phyloP scores from a whole-genome alignment of 2,113 vertebrate genomes.

The Lepidothrix coronata region DNA sequence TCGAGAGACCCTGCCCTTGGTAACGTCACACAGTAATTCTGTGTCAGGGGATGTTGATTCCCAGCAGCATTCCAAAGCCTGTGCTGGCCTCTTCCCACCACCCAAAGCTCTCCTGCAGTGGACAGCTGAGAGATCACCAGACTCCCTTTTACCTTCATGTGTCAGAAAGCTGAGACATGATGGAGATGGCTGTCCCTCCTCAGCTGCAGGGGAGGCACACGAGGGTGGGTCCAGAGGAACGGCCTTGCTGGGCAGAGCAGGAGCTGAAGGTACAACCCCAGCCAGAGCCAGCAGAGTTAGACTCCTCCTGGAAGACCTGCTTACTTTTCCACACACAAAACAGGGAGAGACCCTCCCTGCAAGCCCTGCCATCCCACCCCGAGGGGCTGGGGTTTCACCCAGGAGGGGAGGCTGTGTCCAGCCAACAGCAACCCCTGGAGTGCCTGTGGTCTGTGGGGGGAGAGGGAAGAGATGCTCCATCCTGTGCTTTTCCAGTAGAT shows the following conservation, averaged over 20 bases:
- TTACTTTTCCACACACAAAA: background rate
- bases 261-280: background rate
- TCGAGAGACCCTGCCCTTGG: background rate
- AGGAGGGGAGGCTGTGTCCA: background rate
- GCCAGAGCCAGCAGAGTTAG: background rate
- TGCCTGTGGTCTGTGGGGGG: rapidly evolving
- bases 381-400: background rate
- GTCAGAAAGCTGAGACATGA: background rate
- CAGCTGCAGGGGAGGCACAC: background rate
- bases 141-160: background rate
- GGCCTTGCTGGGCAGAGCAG: background rate
- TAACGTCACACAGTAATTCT: background rate
- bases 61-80: background rate
- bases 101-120: background rate
- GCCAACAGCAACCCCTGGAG: background rate
- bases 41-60: background rate
- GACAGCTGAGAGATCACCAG: background rate
- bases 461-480: background rate
- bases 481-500: background rate
- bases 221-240: background rate
- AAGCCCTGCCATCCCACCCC: background rate
- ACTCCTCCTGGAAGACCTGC: background rate
- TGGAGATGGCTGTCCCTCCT: background rate
- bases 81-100: background rate
- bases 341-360: background rate